Evolutionary conservation across 2,888 invertebrate species (phyloP).

Genomic region (Ceratothoa steindachneri): DNA sequence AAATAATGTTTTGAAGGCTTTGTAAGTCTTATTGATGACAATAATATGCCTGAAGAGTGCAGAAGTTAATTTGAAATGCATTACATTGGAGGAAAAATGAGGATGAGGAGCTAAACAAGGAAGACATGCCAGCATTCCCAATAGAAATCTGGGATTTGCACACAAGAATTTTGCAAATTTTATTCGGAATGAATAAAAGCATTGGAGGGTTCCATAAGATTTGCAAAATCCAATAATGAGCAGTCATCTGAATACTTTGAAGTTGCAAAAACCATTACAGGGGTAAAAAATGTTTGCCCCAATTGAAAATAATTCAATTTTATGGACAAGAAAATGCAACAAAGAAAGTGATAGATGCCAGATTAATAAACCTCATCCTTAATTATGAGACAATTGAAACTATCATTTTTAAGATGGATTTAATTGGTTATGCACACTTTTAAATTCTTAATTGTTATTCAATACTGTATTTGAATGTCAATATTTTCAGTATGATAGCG

Average conservation of each 20-base stretch:
- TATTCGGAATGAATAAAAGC: background rate
- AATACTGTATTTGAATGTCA: no score
- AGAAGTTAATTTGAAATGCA: constrained; percentile 7
- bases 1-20: constrained; percentile 8
- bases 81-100: constrained; percentile 13
- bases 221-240: background rate
- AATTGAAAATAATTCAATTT: background rate
- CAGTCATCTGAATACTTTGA: background rate
- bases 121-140: constrained; percentile 1
- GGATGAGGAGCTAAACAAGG: background rate
- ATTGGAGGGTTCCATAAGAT: constrained; percentile 2
- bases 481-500: no score
- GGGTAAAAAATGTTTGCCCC: background rate
- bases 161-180: background rate
- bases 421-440: no score
- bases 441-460: no score
- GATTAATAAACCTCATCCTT: no score
- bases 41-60: constrained; percentile 5
- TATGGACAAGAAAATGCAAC: no score
- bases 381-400: no score
- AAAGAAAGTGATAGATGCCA: no score
- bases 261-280: background rate
- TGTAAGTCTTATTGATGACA: background rate
- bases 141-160: background rate
- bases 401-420: no score